These are phyloP conservation scores for Netelia virgata DNA, from an alignment of 2,888 invertebrate genomes.

Conservation along the genomic window DNA sequence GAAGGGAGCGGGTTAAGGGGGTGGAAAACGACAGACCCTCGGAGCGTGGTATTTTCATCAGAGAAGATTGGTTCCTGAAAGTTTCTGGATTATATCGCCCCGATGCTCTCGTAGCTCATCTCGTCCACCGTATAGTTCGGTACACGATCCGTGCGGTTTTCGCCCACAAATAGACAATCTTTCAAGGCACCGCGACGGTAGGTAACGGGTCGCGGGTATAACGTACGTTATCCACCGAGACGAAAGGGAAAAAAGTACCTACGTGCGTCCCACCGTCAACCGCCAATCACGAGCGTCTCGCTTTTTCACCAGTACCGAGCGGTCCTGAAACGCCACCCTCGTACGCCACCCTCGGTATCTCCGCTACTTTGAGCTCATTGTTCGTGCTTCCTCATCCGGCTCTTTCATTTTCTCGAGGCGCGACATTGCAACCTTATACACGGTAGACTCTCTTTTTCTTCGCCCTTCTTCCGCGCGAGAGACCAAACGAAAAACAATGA, in stretches of 20 bases:
- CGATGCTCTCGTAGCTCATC: constrained; percentile 60
- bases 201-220: constrained; percentile 7
- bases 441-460: constrained; percentile 16
- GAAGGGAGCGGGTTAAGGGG: constrained; percentile 29
- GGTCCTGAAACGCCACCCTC: background rate
- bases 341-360: background rate
- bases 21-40: constrained; percentile 64
- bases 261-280: constrained; percentile 24
- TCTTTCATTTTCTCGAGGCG: constrained; percentile 9
- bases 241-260: constrained; percentile 18
- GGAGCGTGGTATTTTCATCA: constrained; percentile 80
- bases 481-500: constrained; percentile 13
- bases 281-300: constrained; percentile 10
- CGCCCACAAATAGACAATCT: background rate
- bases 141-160: constrained; percentile 28
- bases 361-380: constrained; percentile 10
- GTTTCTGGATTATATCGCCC: constrained; percentile 77
- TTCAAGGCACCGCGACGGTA: background rate
- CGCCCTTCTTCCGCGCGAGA: background rate
- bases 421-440: background rate
- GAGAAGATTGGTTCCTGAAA: constrained; percentile 79
- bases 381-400: constrained; percentile 25
- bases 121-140: constrained; percentile 55
- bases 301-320: constrained; percentile 5
- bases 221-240: constrained; percentile 17